Evolutionary conservation across 2,113 vertebrate genomes (phyloP), one percentile per base, ranked within the genome.

Genomic region (Entelurus aequoreus): DNA sequence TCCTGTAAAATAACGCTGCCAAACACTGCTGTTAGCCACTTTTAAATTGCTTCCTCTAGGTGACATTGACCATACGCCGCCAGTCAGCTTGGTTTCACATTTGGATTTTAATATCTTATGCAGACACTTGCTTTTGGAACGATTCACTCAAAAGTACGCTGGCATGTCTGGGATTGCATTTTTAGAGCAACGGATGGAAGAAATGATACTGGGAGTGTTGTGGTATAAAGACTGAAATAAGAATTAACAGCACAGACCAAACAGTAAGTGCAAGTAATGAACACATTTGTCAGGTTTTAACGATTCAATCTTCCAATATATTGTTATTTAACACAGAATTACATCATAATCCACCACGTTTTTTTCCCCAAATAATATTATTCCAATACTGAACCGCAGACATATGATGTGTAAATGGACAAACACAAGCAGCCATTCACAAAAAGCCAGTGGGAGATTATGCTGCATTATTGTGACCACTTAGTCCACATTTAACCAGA

Each of bases 11-110:
- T 11, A 46, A 10, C 60, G 40, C 53, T 65, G 63, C 69, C 66
- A 73, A 75, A 73, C 55, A 71, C 51, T 21, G 42, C 55, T 42
- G 53, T 63, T 54, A 62, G 35, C 58, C 42, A 62, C 51, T 65
- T 77, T 62, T 67, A 68, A 60, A 72, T 70, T 68, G 47, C 61
- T 72, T 76, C 47, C 35, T 74, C 68, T 48, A 68, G 63, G 70
- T 60, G 54, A 52, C 52, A 55, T 10, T 76, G 73, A 66, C 70
- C 51, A 70, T 68, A 62, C 19, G n/a, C 59, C 64, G 13, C 51
- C 54, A 71, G 53, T 62, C 61, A 64, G 47, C 8, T 66, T 52
- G 58, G 38, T 49, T 65, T 69, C 52, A 52, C 35, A 52, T 62
- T 54, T 21, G 53, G 58, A 51, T 60, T 63, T 63, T 63, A 70